Base-by-base conservation (phyloP, 2,888 invertebrate species). In the Mechanitis messenoides region DNA sequence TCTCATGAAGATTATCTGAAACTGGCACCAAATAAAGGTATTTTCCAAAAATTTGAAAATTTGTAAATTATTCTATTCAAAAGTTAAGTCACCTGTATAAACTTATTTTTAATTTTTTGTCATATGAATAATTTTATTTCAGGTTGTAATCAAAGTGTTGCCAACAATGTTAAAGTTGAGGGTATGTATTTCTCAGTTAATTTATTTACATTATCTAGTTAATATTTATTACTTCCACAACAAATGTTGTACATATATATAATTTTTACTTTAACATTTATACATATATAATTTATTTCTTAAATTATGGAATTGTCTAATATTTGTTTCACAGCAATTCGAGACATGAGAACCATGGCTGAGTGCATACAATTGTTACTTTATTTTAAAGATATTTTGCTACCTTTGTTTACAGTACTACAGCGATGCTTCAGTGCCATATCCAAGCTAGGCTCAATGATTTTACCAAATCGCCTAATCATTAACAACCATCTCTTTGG, bases 1-100 rank as follows among this genome's bases (percentile, higher is more conserved):
- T 87, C 88, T 56, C 77, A 85, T 73, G 84, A 83, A 76, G 89
- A 89, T 72, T 89, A 87, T 72, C 70, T 87, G 67, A 90, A 90
- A 69, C 78, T 89, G 62, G 82, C 88, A 58, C 89, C 89, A 62
- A 84, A 82, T 69, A 88, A 86, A 83, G 85, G 89, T 88, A 81
- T 59, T 53, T 60, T 38, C 38, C 4, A 38, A 38, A 38, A 28
- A 47, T 28, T 47, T 20, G 20, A 20, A 20, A 20, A 20, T 20
- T 20, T 20, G 20, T 20, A 20, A 20, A 20, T 20, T 20, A 20
- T 20, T 20, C 20, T 20, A 20, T 20, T 20, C 20, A 20, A 20
- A 20, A 20, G 20, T 20, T 20, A 20, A 20, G 20, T 20, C 20
- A 20, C 20, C 20, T 20, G 20, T 35, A 31, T 50, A 9, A 11